Percentiles rank a stretch among this genome's conserved stretches.
phyloP scores from a whole-genome alignment of 2,113 vertebrate species.

The Bujurquina vittata region DNA sequence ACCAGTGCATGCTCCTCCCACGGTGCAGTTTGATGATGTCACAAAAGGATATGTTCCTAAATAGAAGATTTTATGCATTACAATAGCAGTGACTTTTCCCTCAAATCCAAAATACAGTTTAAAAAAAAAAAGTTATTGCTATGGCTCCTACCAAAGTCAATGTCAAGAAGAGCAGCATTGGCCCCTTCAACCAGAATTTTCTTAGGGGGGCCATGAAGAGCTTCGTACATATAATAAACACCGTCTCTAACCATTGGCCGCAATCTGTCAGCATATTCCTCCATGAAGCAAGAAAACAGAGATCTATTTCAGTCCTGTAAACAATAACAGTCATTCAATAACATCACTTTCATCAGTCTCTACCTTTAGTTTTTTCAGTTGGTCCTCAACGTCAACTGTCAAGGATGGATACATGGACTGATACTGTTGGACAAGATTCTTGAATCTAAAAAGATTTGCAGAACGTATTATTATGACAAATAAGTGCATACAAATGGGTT shows the following conservation, averaged over 20 bases:
- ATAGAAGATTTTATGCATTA: slow-evolving; percentile 8
- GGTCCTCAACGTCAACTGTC: slow-evolving; percentile 89
- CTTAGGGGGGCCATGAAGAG: slow-evolving; percentile 91
- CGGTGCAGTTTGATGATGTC: slow-evolving; percentile 97
- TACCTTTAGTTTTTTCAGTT: slow-evolving; percentile 94
- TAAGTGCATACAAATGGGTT: background rate
- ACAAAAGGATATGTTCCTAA: slow-evolving; percentile 97
- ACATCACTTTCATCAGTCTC: background rate
- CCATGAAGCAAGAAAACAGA: slow-evolving; percentile 14
- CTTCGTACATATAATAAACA: slow-evolving; percentile 96
- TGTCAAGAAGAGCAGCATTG: slow-evolving; percentile 96
- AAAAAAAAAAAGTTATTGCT: background rate
- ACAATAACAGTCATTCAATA: background rate
- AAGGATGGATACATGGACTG: slow-evolving; percentile 93
- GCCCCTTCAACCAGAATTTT: slow-evolving; percentile 98
- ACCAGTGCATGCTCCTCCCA: slow-evolving; percentile 93
- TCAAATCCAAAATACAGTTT: background rate
- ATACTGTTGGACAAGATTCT: slow-evolving; percentile 91
- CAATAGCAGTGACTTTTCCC: background rate
- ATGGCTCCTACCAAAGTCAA: slow-evolving; percentile 90
- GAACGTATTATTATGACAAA: background rate
- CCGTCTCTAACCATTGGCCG: slow-evolving; percentile 96
- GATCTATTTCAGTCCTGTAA: background rate
- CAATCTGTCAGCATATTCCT: slow-evolving; percentile 94
- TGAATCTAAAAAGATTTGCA: slow-evolving; percentile 84